Evolutionary conservation across 2,797 vertebrate genomes (phyloP).

Genomic region (Pogoniulus pusillus): DNA sequence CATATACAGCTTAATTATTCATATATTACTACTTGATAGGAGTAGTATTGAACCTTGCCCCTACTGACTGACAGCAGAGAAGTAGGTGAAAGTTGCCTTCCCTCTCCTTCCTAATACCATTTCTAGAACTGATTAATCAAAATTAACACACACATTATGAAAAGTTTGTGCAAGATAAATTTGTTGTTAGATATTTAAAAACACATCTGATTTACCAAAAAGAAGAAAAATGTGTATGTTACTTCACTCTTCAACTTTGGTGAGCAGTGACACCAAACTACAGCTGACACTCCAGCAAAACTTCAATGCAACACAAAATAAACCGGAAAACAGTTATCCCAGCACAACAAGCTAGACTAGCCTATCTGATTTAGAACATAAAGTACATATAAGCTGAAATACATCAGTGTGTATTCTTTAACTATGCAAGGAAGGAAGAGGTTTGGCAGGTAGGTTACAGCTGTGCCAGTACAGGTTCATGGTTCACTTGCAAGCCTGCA

Average conservation of each 20-base stretch:
- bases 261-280: not conserved
- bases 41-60: conserved; percentile 16
- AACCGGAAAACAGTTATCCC: not conserved
- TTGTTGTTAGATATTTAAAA: not conserved
- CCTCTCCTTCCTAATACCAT: not conserved
- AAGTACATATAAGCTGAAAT: not conserved
- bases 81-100: conserved; percentile 23
- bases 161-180: not conserved
- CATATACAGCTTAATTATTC: conserved; percentile 53
- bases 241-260: not conserved
- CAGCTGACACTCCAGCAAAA: not conserved
- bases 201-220: not conserved
- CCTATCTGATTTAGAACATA: not conserved
- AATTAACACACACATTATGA: not conserved
- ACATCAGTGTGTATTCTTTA: not conserved
- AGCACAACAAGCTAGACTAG: not conserved
- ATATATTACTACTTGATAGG: conserved; percentile 18
- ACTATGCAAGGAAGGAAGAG: not conserved
- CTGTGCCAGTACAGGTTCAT: not conserved
- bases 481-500: not conserved
- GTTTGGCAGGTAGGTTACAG: not conserved
- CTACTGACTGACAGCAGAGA: not conserved
- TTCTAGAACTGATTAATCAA: not conserved
- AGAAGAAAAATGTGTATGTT: not conserved
- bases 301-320: not conserved